Base-by-base conservation (phyloP, 2,113 vertebrate species). In the Muscicapa adusta region DNA sequence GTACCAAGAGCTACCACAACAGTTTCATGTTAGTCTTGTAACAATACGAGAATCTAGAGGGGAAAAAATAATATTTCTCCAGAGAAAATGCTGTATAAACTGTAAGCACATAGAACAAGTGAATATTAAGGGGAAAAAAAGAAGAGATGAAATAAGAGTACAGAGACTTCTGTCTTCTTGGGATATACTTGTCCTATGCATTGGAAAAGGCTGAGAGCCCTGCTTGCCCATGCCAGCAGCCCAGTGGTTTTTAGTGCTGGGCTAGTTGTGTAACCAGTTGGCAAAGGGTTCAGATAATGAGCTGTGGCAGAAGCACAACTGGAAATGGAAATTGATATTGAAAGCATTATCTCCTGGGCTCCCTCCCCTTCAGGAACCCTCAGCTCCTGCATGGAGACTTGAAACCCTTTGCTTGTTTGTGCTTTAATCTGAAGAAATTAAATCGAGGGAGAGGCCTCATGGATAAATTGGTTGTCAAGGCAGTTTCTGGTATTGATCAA, bases 261-360 rank as follows among this genome's bases (percentile, higher is more conserved):
- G 93, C 85, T 90, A 73, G 61, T 92, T 95, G 85, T 87, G 60
- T 88, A 84, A 74, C 38, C 91, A 75, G 85, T 48, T 74, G 48
- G 81, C 74, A 84, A 91, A 97, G 81, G 91, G 58, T 63, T 95
- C 48, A 45, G 87, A 73, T 91, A 96, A 97, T 31, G 50, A 96
- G 86, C 74, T 84, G 79, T 95, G 97, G 74, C 81, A 96, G 67
- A 54, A 95, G 63, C 7, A 5, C 74, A 73, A 74, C 48, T 96
- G 88, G 79, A 95, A 93, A 96, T 95, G 92, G 93, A 95, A 97
- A 98, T 93, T 96, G 91, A 94, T 96, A 97, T 89, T 95, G 93
- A 95, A 97, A 97, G 89, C 33, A 12, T 75, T 68, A 65, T 96
- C 95, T 97, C 75, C 85, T 26, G 10, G 70, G 74, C 77, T 96